phyloP scores from a whole-genome alignment of 2,113 vertebrate species.

The Tympanuchus pallidicinctus region DNA sequence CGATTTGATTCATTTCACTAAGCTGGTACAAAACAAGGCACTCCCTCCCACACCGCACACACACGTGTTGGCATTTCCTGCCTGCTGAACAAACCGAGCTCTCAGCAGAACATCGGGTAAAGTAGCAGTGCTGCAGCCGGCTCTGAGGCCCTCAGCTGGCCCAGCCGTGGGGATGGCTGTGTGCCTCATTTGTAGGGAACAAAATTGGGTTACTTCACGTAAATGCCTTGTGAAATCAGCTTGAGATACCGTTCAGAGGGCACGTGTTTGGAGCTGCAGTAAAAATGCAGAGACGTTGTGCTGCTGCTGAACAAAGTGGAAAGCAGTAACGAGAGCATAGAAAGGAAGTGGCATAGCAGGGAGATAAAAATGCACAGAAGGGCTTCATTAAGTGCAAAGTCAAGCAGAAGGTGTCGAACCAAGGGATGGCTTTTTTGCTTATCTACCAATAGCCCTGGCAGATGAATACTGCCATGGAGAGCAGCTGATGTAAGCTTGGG shows the following conservation, averaged over 20 bases:
- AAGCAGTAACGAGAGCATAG: fast-evolving
- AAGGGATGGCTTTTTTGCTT: neutral
- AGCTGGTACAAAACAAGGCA: conserved; percentile 45
- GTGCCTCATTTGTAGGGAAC: neutral
- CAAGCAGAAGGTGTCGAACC: neutral
- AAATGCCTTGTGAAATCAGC: neutral
- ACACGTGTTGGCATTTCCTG: neutral
- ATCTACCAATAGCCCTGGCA: neutral
- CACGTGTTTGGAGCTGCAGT: neutral
- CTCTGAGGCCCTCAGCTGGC: neutral
- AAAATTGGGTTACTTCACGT: neutral
- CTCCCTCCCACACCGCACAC: neutral
- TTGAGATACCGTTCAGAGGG: neutral
- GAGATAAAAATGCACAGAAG: neutral
- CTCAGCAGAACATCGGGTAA: neutral
- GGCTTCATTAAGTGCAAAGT: neutral
- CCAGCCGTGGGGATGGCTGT: neutral
- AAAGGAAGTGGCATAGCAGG: neutral
- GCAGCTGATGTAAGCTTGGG: neutral
- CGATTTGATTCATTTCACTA: conserved; percentile 38
- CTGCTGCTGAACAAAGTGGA: neutral
- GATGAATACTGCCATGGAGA: neutral
- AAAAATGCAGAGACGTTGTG: neutral
- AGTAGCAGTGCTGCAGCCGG: neutral
- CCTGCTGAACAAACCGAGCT: neutral